phyloP scores from a whole-genome alignment of 92 coral and sea anemone genomes.

The Muricea muricata region DNA sequence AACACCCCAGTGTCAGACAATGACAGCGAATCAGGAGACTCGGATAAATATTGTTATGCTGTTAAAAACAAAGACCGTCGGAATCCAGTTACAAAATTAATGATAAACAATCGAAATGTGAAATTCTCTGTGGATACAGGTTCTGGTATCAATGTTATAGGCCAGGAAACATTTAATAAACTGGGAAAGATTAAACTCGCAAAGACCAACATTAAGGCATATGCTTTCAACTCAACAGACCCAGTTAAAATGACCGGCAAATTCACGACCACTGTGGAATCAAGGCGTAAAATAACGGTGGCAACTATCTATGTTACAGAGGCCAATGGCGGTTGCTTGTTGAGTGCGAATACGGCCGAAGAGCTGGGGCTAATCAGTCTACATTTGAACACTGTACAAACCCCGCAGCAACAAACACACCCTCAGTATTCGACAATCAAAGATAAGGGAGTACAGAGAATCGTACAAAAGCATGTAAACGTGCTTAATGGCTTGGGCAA shows the following conservation, averaged over 20 bases:
- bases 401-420: not conserved
- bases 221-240: not conserved
- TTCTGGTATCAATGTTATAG: not conserved
- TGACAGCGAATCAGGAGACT: not conserved
- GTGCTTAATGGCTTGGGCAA: slow-evolving; percentile 61
- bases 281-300: not conserved
- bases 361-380: not conserved
- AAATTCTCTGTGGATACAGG: not conserved
- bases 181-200: not conserved
- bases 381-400: not conserved
- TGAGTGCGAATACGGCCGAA: slow-evolving; percentile 11
- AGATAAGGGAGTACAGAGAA: not conserved
- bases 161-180: not conserved
- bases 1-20: not conserved
- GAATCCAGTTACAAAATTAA: not conserved
- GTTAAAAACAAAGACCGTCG: not conserved
- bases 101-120: not conserved
- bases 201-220: not conserved
- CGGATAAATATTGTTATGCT: not conserved
- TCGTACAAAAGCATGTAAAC: slow-evolving; percentile 40
- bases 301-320: not conserved
- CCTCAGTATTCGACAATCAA: not conserved
- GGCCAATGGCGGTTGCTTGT: not conserved
- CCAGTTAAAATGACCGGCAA: slow-evolving; percentile 17
- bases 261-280: not conserved